These are phyloP conservation scores for Thumatha senex DNA, from an alignment of 2,888 invertebrate species.

Conservation along the genomic window DNA sequence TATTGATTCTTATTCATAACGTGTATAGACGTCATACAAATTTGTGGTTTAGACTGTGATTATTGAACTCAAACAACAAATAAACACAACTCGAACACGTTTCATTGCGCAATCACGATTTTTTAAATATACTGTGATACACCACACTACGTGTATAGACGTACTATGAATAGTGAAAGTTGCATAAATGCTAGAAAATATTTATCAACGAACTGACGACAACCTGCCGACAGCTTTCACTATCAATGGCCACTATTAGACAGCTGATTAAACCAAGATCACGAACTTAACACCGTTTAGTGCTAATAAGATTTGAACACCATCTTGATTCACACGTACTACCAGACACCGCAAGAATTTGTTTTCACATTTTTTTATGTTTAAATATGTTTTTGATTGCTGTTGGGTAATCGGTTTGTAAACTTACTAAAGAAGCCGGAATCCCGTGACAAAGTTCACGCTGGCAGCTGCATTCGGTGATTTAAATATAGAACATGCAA, in stretches of 20 bases:
- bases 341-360: background rate
- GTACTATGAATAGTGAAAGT: slow-evolving; percentile 44
- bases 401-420: slow-evolving; percentile 9
- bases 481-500: slow-evolving; percentile 75
- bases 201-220: slow-evolving; percentile 54
- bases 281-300: slow-evolving; percentile 33
- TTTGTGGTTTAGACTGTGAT: slow-evolving; percentile 16
- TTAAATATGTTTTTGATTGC: background rate
- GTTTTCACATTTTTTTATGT: background rate
- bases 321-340: background rate
- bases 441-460: slow-evolving; percentile 73
- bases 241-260: slow-evolving; percentile 66
- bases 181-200: slow-evolving; percentile 52
- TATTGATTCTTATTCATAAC: slow-evolving; percentile 2
- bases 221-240: slow-evolving; percentile 57
- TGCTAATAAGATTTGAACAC: slow-evolving; percentile 19
- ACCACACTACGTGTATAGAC: slow-evolving; percentile 11
- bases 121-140: slow-evolving; percentile 9
- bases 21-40: slow-evolving; percentile 2
- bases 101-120: slow-evolving; percentile 9
- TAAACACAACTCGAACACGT: slow-evolving; percentile 29
- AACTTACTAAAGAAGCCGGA: slow-evolving; percentile 59
- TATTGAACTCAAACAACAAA: slow-evolving; percentile 15
- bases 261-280: slow-evolving; percentile 51
- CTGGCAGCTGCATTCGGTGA: slow-evolving; percentile 73